Evolutionary conservation across 2,797 vertebrate species (phyloP).

Genomic region (Hemitrygon akajei): DNA sequence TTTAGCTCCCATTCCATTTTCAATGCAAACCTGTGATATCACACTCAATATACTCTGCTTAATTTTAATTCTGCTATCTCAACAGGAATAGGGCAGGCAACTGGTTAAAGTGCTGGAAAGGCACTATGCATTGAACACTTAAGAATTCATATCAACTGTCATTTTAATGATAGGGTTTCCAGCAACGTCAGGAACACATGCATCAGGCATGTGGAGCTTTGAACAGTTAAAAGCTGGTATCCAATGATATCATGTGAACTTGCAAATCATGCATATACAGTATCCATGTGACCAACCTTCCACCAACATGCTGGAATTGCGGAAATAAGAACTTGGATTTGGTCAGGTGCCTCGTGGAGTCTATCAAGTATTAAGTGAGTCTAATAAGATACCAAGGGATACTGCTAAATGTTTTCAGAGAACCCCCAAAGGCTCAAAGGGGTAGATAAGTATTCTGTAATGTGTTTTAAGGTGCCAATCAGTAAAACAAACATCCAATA

Average conservation of each 20-base stretch:
- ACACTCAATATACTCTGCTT: background rate
- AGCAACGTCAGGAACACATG: background rate
- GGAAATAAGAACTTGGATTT: background rate
- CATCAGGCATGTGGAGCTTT: background rate
- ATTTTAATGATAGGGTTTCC: constrained; percentile 10
- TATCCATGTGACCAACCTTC: background rate
- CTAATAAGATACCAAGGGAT: too few relatives aligned
- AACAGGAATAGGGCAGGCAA: background rate
- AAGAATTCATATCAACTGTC: background rate
- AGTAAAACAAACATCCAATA: background rate
- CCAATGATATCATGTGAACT: background rate
- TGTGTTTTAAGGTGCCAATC: background rate
- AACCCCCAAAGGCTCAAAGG: background rate
- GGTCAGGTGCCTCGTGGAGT: background rate
- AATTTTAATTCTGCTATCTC: background rate
- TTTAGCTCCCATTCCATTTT: background rate
- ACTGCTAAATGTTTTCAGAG: too few relatives aligned
- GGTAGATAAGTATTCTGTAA: background rate
- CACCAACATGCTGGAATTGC: background rate
- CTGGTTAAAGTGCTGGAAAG: background rate
- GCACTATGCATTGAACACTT: background rate
- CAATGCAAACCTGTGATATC: background rate
- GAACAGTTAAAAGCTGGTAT: background rate
- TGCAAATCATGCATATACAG: background rate
- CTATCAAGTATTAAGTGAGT: too few relatives aligned